Evolutionary conservation across 2,888 invertebrate genomes (phyloP).

Genomic region (Pollenia amentaria): DNA sequence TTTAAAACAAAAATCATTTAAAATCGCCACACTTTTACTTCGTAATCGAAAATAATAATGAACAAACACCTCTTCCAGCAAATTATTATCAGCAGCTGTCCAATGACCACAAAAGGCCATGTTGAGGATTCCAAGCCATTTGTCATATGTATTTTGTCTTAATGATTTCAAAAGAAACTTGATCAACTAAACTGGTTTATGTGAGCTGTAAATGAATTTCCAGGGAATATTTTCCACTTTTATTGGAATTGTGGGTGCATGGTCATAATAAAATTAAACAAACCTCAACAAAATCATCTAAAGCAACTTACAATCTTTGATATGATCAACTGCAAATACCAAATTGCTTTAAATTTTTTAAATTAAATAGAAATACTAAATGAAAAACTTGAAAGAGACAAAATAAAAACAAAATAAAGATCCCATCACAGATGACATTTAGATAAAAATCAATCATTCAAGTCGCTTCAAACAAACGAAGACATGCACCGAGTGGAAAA

Average conservation of each 20-base stretch:
- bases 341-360: background rate
- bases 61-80: constrained; percentile 31
- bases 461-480: background rate
- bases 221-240: constrained; percentile 10
- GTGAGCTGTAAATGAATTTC: background rate
- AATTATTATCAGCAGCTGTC: constrained; percentile 31
- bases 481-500: background rate
- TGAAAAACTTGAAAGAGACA: constrained; percentile 8
- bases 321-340: background rate
- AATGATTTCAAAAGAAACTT: constrained; percentile 24
- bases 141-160: background rate
- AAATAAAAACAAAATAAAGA: constrained; percentile 62
- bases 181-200: constrained; percentile 27
- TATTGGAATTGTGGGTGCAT: constrained; percentile 57
- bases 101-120: constrained; percentile 10
- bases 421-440: constrained; percentile 46
- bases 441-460: constrained; percentile 69
- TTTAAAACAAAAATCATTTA: constrained; percentile 1
- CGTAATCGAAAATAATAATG: constrained; percentile 3
- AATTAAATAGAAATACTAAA: constrained; percentile 8
- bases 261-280: background rate
- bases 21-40: constrained; percentile 42
- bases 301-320: background rate
- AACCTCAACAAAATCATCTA: constrained; percentile 25
- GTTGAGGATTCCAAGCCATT: constrained; percentile 22